Evolutionary conservation across 2,113 vertebrate genomes (phyloP).

Genomic region (Lepus europaeus): DNA sequence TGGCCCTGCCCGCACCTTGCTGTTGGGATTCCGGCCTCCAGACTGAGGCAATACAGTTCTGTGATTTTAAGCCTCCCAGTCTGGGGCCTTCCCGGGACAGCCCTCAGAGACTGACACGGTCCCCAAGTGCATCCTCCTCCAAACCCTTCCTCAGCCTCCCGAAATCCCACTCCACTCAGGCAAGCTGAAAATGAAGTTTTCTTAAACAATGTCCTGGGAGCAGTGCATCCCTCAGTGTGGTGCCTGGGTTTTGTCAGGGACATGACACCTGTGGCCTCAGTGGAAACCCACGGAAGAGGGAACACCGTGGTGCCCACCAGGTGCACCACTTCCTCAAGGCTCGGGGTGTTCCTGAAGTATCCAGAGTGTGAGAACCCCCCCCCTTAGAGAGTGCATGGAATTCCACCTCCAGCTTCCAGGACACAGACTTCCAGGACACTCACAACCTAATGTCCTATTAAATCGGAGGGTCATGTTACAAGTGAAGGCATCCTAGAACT

Average conservation of each 20-base stretch:
- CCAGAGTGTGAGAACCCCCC: rapidly evolving
- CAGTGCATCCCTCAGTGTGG: neutral
- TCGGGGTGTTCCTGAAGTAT: rapidly evolving
- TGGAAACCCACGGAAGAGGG: neutral
- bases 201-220: too few relatives aligned
- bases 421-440: too few relatives aligned
- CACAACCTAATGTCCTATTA: rapidly evolving
- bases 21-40: neutral
- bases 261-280: too few relatives aligned
- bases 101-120: neutral
- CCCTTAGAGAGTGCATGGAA: rapidly evolving
- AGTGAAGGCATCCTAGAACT: neutral
- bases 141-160: neutral
- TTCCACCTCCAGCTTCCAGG: rapidly evolving
- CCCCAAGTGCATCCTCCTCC: neutral
- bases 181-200: neutral
- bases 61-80: neutral
- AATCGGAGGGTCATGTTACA: neutral
- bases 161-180: neutral
- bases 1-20: too few relatives aligned
- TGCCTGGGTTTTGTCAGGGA: too few relatives aligned
- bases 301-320: rapidly evolving
- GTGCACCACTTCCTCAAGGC: rapidly evolving
- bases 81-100: neutral
- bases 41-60: neutral